A percentile compares a stretch with the other conserved stretches of the same genome.
Conservation (phyloP, 23 tunicate genomes). For the Ascidia mentula region DNA sequence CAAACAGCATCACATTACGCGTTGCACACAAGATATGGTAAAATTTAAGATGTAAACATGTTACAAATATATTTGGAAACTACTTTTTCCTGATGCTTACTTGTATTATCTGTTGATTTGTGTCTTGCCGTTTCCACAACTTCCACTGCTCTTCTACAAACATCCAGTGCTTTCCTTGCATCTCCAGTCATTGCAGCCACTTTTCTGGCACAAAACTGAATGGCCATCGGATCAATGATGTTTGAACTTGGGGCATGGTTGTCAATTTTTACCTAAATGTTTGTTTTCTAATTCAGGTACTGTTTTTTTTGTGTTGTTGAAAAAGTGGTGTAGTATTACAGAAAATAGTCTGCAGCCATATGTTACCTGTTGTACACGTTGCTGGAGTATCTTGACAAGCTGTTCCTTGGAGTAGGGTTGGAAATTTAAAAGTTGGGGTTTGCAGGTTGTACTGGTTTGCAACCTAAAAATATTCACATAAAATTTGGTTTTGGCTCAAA, state of each 20-base stretch:
- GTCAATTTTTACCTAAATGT: background rate
- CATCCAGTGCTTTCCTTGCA: conserved; percentile 90
- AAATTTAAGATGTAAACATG: too few species aligned
- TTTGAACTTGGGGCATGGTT: background rate
- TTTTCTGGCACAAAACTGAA: conserved; percentile 91
- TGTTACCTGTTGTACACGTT: conserved; percentile 53
- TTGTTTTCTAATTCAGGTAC: too few species aligned
- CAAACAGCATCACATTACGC: too few species aligned
- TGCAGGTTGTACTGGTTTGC: conserved; percentile 42
- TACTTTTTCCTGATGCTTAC: too few species aligned
- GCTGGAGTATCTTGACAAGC: conserved; percentile 65
- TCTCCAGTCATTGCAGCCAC: conserved; percentile 95
- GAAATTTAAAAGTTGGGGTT: conserved; percentile 70
- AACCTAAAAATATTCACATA: conserved; percentile 36
- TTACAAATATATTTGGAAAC: too few species aligned
- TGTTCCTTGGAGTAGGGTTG: conserved; percentile 74
- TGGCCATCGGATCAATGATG: conserved; percentile 67
- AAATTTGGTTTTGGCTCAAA: background rate
- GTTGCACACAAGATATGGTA: too few species aligned
- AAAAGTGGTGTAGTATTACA: too few species aligned
- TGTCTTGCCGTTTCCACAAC: conserved; percentile 38
- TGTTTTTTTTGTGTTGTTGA: too few species aligned
- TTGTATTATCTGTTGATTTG: background rate
- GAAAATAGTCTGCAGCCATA: too few species aligned
- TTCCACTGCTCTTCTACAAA: conserved; percentile 86